Percentiles rank a stretch among this genome's conserved stretches.
Evolutionary conservation across 2,113 vertebrate genomes (phyloP).

Genomic region (Saguinus imperator): DNA sequence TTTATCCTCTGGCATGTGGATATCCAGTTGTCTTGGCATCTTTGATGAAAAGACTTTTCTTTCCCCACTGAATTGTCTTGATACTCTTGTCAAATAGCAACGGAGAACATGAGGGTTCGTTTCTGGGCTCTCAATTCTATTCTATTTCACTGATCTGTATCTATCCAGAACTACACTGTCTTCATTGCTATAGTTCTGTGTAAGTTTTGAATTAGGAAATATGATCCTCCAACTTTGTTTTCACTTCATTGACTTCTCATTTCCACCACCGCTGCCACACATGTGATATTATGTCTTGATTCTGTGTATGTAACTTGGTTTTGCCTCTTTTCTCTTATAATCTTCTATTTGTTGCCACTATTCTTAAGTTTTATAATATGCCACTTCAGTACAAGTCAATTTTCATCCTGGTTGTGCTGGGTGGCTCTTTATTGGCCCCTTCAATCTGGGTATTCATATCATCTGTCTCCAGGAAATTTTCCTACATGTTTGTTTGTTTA

Average conservation of each 20-base stretch:
- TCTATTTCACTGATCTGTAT: background rate
- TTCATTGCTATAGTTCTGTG: background rate
- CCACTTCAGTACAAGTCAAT: background rate
- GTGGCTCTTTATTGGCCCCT: background rate
- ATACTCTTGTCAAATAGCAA: background rate
- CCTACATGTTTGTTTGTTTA: background rate
- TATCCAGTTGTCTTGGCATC: background rate
- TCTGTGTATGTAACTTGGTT: background rate
- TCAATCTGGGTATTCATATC: background rate
- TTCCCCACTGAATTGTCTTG: background rate
- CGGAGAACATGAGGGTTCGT: background rate
- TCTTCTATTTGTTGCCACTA: background rate
- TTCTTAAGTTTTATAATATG: background rate
- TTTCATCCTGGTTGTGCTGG: background rate
- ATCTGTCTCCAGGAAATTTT: background rate
- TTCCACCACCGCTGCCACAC: background rate
- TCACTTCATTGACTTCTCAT: background rate
- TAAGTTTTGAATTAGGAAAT: background rate
- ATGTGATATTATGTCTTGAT: background rate
- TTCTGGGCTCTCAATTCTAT: background rate
- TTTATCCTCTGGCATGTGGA: background rate
- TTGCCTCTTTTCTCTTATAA: background rate
- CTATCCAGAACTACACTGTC: background rate
- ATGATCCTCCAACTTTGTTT: background rate
- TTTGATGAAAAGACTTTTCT: background rate